Evolutionary conservation across 2,797 vertebrate species (phyloP).

Genomic region (Darevskia nairensis): DNA sequence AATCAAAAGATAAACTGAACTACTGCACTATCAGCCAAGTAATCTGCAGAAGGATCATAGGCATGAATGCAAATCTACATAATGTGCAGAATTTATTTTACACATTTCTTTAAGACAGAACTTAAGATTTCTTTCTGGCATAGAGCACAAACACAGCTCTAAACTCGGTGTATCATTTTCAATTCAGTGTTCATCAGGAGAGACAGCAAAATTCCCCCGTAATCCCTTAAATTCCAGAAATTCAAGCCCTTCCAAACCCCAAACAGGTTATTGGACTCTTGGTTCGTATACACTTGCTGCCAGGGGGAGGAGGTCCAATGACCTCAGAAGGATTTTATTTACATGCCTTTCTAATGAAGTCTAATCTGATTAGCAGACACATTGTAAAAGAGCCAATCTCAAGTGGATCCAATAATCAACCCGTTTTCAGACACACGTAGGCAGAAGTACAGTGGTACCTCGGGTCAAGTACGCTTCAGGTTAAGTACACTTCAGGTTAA

Average conservation of each 20-base stretch:
- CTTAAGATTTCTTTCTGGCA: background rate
- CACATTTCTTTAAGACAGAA: background rate
- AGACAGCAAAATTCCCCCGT: background rate
- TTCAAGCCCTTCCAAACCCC: background rate
- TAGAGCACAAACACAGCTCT: background rate
- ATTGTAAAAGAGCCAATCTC: background rate
- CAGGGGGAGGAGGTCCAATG: background rate
- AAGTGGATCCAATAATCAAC: accelerated
- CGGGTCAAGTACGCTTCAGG: too few species aligned
- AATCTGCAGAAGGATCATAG: background rate
- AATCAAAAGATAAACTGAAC: background rate
- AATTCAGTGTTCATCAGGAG: background rate
- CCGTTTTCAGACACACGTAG: accelerated
- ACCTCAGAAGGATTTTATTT: background rate
- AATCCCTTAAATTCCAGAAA: background rate
- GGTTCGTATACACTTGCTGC: too few species aligned
- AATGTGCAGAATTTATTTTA: background rate
- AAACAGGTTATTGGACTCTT: too few species aligned
- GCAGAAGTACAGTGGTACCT: background rate
- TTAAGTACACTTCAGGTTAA: too few species aligned
- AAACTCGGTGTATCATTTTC: too few species aligned
- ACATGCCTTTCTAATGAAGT: background rate
- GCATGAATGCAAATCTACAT: too few species aligned
- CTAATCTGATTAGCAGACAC: background rate
- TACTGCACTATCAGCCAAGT: background rate